Evolutionary conservation across 2,888 invertebrate species (phyloP).

Genomic region (Aporophyla nigra): DNA sequence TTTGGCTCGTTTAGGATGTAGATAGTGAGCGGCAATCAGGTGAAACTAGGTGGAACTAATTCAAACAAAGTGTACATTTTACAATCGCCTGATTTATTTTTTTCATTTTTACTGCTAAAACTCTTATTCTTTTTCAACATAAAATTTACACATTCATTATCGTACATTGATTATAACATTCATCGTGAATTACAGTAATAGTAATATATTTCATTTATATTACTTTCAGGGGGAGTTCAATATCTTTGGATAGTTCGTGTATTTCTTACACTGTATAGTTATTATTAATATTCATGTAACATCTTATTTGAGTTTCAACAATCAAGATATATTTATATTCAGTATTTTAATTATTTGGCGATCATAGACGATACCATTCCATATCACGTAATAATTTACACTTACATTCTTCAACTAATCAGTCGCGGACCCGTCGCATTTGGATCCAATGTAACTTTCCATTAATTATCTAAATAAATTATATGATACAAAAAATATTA

Average conservation of each 20-base stretch:
- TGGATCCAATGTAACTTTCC: constrained; percentile 89
- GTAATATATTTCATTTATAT: constrained; percentile 70
- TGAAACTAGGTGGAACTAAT: constrained; percentile 63
- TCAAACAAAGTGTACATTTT: constrained; percentile 80
- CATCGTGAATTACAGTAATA: constrained; percentile 79
- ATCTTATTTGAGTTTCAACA: constrained; percentile 85
- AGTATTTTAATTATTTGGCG: constrained; percentile 89
- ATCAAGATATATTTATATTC: constrained; percentile 82
- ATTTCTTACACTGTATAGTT: constrained; percentile 67
- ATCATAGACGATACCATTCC: constrained; percentile 88
- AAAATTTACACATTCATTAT: constrained; percentile 87
- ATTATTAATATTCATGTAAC: constrained; percentile 77
- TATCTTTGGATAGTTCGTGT: constrained; percentile 79
- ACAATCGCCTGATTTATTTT: constrained; percentile 88
- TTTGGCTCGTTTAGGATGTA: constrained; percentile 16
- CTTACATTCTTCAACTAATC: constrained; percentile 90
- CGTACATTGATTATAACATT: constrained; percentile 86
- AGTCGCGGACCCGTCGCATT: constrained; percentile 87
- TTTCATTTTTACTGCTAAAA: constrained; percentile 84
- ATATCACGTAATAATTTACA: constrained; percentile 88
- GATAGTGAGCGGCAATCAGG: neutral
- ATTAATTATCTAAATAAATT: constrained; percentile 89
- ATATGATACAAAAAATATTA: constrained; percentile 90
- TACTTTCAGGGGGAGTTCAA: constrained; percentile 76
- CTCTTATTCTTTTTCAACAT: constrained; percentile 82